Conservation (phyloP, 2,888 invertebrate species). For the Stenolophus ochropezus region DNA sequence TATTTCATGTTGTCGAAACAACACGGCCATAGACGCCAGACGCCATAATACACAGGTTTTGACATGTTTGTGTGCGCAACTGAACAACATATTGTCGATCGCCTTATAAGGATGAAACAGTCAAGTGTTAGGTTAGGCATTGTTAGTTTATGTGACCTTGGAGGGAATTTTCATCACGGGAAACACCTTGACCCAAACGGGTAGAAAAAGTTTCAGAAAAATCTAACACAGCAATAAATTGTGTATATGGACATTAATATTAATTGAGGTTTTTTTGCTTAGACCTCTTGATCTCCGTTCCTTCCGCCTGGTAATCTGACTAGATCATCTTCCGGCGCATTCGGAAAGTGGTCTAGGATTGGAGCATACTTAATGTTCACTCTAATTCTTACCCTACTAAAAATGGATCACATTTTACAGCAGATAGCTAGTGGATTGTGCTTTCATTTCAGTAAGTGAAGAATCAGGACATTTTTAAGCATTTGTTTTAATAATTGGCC, state of each 20-base stretch:
- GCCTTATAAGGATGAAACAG: constrained; percentile 48
- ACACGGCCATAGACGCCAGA: constrained; percentile 21
- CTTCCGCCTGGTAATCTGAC: no score
- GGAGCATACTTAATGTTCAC: no score
- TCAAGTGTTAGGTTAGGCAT: constrained; percentile 43
- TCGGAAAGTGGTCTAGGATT: no score
- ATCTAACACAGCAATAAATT: neutral
- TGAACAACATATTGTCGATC: constrained; percentile 13
- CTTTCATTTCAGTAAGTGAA: no score
- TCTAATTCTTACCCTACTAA: no score
- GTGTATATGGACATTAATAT: neutral
- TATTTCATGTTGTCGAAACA: constrained; percentile 33
- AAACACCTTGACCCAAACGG: constrained; percentile 43
- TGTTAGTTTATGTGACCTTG: constrained; percentile 45
- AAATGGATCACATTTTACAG: no score
- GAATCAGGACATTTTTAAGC: no score
- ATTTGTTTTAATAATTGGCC: no score
- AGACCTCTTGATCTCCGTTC: no score
- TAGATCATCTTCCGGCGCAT: no score
- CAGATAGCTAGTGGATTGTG: no score
- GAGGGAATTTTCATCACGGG: constrained; percentile 24
- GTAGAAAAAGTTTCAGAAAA: neutral
- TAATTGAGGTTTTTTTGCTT: neutral
- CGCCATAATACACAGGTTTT: constrained; percentile 24
- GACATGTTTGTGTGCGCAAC: constrained; percentile 31